Percentiles rank a stretch among this genome's conserved stretches.
Conservation (phyloP, 2,113 vertebrate genomes). For the Zingel zingel region DNA sequence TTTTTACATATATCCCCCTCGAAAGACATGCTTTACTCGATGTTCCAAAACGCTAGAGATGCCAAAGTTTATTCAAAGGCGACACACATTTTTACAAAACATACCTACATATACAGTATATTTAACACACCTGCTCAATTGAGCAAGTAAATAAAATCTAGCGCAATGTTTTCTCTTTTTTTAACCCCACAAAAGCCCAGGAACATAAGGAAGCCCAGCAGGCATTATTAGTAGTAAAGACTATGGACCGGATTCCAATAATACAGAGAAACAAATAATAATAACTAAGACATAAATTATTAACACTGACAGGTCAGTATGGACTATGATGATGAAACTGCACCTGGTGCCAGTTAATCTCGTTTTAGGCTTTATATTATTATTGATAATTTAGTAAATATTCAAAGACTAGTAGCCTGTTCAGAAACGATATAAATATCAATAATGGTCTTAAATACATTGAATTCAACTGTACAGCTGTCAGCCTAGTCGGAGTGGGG, state of each 20-base stretch:
- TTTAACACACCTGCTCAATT: constrained; percentile 76
- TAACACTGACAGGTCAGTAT: constrained; percentile 57
- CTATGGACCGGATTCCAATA: constrained; percentile 61
- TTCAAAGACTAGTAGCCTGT: constrained; percentile 12
- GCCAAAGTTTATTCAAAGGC: constrained; percentile 86
- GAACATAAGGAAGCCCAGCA: constrained; percentile 61
- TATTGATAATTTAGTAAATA: constrained; percentile 22
- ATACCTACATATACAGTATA: constrained; percentile 60
- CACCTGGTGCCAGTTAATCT: constrained; percentile 5
- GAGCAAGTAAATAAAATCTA: constrained; percentile 75
- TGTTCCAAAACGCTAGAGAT: constrained; percentile 82
- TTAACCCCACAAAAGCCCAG: constrained; percentile 21
- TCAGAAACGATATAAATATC: constrained; percentile 25
- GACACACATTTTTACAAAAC: constrained; percentile 80
- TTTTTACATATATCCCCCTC: constrained; percentile 71
- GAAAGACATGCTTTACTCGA: constrained; percentile 78
- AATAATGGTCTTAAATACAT: constrained; percentile 13
- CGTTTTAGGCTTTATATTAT: constrained; percentile 21
- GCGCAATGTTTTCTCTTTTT: constrained; percentile 33
- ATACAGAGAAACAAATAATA: constrained; percentile 16
- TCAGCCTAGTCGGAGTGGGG: constrained; percentile 3
- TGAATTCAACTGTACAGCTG: constrained; percentile 17
- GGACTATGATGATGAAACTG: constrained; percentile 32
- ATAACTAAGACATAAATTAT: constrained; percentile 62
- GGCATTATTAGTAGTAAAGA: constrained; percentile 66